Evolutionary conservation across 2,888 invertebrate genomes (phyloP), one percentile per base, ranked within the genome.

Genomic region (Achlya flavicornis): DNA sequence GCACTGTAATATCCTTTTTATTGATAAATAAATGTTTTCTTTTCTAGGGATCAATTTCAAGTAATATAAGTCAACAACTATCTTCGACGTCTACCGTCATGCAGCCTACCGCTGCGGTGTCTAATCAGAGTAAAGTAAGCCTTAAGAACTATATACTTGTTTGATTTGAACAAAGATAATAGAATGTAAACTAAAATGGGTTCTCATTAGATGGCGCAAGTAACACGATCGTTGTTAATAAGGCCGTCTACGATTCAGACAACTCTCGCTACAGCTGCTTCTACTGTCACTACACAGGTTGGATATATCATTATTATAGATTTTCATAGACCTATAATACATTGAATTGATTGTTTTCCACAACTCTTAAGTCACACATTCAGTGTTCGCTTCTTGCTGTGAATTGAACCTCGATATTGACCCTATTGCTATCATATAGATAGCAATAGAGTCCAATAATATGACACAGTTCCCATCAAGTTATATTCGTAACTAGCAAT

Each of bases 141-240:
- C 4, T 7, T 46, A 46, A 0, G n/a, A 46, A 58, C 12, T 5
- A 58, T 26, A 43, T 38, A 57, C 35, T 11, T 19, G 32, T 60
- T 48, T 16, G 35, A 33, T 58, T 12, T 32, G 16, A 57, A 57
- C 26, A 57, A 16, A 5, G 32, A 7, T 16, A 57, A 14, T 58
- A 33, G 1, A 33, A 26, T 14, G 14, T 43, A 32, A 38, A 53
- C 57, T 61, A n/a, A 43, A 43, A 33, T 57, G 8, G 14, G 19
- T 64, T 68, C 2, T 67, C 64, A 62, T 58, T 72, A 90, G 87
- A 64, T 87, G 57, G 77, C 86, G 3, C 90, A 86, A 76, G 93
- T 88, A n/a, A 92, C 92, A 1, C 79, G 93, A 4, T 93, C 93
- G 0, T 72, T 93, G 57, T 74, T 93, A 48, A 89, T 93, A 68